Conservation (phyloP, 2,888 invertebrate species). For the Leptinotarsa haldemani region DNA sequence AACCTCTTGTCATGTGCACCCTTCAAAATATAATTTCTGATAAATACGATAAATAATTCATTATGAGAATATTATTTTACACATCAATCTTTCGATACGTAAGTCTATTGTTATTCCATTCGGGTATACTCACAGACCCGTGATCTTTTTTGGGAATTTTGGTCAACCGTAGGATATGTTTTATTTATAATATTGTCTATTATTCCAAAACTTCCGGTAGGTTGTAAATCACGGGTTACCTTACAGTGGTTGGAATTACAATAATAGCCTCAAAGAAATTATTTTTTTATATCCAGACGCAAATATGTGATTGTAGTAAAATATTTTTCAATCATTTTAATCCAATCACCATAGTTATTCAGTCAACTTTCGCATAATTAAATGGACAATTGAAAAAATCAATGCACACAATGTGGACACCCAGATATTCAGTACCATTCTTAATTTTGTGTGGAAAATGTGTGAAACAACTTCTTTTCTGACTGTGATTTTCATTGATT, state of each 20-base stretch:
- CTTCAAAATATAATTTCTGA: background rate
- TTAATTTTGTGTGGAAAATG: too few relatives aligned
- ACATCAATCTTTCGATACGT: slow-evolving; percentile 7
- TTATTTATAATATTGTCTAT: slow-evolving; percentile 21
- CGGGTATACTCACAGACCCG: slow-evolving; percentile 15
- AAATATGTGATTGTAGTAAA: too few relatives aligned
- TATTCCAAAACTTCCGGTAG: slow-evolving; percentile 20
- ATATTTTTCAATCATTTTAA: too few relatives aligned
- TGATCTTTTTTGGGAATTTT: slow-evolving; percentile 13
- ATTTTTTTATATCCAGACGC: too few relatives aligned
- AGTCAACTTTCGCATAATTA: too few relatives aligned
- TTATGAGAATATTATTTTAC: background rate
- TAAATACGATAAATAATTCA: slow-evolving; percentile 23
- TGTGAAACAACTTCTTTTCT: too few relatives aligned
- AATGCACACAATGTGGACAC: too few relatives aligned
- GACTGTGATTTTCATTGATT: too few relatives aligned
- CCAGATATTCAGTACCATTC: too few relatives aligned
- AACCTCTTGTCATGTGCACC: background rate
- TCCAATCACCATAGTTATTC: too few relatives aligned
- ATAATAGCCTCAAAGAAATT: background rate
- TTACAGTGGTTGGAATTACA: background rate
- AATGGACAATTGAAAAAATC: too few relatives aligned
- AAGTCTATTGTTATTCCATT: slow-evolving; percentile 6
- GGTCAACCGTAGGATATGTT: slow-evolving; percentile 2
- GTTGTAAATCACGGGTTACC: background rate